These are phyloP conservation scores for Bombus balteatus DNA, from an alignment of 1,140 invertebrate species.

Conservation along the genomic window DNA sequence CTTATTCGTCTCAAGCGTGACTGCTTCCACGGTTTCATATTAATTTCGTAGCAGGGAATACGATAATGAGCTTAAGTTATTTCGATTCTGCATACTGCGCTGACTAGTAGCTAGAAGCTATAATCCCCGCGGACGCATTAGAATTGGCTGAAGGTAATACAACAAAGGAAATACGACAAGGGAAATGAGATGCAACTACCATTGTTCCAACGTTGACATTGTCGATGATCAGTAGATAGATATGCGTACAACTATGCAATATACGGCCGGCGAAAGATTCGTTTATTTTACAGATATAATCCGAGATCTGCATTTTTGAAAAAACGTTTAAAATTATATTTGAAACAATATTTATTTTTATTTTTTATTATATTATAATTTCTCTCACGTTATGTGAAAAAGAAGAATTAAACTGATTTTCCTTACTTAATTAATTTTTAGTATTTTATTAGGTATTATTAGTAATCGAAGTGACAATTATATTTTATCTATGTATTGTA, in stretches of 20 bases:
- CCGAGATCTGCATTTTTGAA: neutral
- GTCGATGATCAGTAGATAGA: neutral
- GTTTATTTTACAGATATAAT: neutral
- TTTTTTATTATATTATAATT: neutral
- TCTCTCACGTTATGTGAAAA: neutral
- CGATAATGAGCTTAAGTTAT: constrained; percentile 51
- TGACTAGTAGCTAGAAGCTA: neutral
- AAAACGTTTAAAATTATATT: neutral
- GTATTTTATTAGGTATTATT: too few relatives aligned
- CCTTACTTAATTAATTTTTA: neutral
- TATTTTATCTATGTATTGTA: too few relatives aligned
- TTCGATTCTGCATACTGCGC: constrained; percentile 18
- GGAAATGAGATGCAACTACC: constrained; percentile 23
- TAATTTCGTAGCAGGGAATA: constrained; percentile 25
- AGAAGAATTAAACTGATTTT: too few relatives aligned
- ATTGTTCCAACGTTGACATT: neutral
- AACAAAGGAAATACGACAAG: constrained; percentile 52
- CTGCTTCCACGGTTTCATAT: constrained; percentile 7
- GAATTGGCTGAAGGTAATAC: constrained; percentile 44
- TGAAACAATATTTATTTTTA: neutral
- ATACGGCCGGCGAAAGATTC: neutral
- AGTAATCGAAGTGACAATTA: too few relatives aligned
- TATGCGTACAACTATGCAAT: neutral
- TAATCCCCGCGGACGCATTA: constrained; percentile 47
- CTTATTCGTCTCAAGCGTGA: neutral